Evolutionary conservation across 2,888 invertebrate species (phyloP).

Genomic region (Spisula solida): DNA sequence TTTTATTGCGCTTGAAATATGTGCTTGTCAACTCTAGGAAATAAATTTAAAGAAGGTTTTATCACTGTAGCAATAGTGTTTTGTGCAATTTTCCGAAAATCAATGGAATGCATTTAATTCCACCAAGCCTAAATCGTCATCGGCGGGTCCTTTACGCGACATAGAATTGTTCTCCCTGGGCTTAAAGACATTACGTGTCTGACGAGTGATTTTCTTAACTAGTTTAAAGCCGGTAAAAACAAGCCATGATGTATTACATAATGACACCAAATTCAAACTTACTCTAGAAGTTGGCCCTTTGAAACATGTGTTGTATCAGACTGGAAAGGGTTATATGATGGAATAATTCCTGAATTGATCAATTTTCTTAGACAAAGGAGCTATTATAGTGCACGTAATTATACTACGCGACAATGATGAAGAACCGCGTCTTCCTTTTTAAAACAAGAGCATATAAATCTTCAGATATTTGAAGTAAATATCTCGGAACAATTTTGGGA

Average conservation of each 20-base stretch:
- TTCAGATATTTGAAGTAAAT: constrained; percentile 40
- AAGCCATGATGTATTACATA: constrained; percentile 60
- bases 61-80: constrained; percentile 45
- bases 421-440: constrained; percentile 55
- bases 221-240: constrained; percentile 54
- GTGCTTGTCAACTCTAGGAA: constrained; percentile 62
- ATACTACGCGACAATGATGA: constrained; percentile 56
- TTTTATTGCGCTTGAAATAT: constrained; percentile 59
- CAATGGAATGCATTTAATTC: constrained; percentile 63
- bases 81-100: constrained; percentile 54
- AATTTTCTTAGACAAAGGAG: constrained; percentile 62
- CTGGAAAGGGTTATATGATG: constrained; percentile 57
- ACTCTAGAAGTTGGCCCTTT: constrained; percentile 52
- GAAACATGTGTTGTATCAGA: constrained; percentile 62
- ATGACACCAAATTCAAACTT: constrained; percentile 63
- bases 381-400: constrained; percentile 68
- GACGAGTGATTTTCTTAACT: constrained; percentile 63
- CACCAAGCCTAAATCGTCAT: constrained; percentile 48
- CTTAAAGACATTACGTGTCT: constrained; percentile 61
- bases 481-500: constrained; percentile 28
- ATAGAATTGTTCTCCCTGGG: constrained; percentile 48
- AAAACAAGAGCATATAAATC: constrained; percentile 59
- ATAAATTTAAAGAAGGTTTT: constrained; percentile 65
- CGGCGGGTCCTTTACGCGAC: constrained; percentile 59
- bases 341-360: constrained; percentile 66